Conservation (phyloP, 2,113 vertebrate species). For the Nothocercus julius region DNA sequence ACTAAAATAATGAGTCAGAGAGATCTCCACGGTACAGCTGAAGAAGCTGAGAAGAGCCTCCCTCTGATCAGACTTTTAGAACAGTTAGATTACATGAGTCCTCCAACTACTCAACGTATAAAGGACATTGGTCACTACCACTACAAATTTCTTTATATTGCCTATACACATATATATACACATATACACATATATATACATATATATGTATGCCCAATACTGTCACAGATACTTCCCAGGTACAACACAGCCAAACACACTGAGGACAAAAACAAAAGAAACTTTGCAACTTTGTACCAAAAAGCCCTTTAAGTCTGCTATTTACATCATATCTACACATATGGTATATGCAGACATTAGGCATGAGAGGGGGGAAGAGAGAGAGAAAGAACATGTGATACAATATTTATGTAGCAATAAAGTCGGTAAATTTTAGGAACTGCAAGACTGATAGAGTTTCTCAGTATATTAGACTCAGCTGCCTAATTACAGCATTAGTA, state of each 20-base stretch:
- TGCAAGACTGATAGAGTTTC: neutral
- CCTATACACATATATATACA: fast-evolving
- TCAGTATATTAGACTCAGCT: neutral
- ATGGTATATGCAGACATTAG: neutral
- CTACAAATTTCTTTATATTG: neutral
- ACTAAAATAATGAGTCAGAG: neutral
- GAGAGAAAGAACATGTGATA: neutral
- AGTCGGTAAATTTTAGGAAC: neutral
- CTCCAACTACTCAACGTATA: neutral
- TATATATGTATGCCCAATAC: fast-evolving
- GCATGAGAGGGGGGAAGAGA: neutral
- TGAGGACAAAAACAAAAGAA: neutral
- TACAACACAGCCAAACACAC: neutral
- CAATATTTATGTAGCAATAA: neutral
- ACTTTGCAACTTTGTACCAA: neutral
- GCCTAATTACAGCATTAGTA: neutral
- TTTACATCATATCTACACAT: neutral
- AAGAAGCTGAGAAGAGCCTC: neutral
- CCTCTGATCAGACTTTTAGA: neutral
- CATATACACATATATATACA: fast-evolving
- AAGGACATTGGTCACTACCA: neutral
- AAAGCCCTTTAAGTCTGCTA: neutral
- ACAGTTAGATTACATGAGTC: neutral
- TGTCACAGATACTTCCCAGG: neutral
- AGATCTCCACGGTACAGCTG: neutral